Base-by-base conservation (phyloP, 1,140 invertebrate genomes). In the Dolichoris vasculosae region DNA sequence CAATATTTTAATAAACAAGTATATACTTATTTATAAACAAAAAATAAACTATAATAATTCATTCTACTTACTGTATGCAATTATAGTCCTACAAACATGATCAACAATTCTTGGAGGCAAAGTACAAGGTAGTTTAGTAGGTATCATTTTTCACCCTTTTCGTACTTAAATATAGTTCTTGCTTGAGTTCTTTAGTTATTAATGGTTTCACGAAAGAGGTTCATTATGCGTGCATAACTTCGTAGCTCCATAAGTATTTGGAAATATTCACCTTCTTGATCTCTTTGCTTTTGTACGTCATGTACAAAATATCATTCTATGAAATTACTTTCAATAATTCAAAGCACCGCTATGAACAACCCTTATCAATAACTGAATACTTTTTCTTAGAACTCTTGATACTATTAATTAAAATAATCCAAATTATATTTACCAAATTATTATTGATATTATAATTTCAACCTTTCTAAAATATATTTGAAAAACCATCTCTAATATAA, bases 201-300 rank as follows among this genome's bases (percentile, higher is more conserved):
- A 77, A 77, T 77, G 75, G 75, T 91, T 90, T 90, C 87, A 88
- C 88, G 86, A 90, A 90, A 87, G 86, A 87, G 87, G 91, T 92
- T 92, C 90, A 92, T 92, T 92, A 92, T 89, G 89, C 89, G 89
- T 90, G 87, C 88, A 89, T 89, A 91, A 91, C 90, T 92, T 88
- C 84, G 85, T 84, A 86, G 89, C 88, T 80, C 17, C 43, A 30
- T 13, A 38, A 26, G 0, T 46, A 88, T 89, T 90, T 88, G 87
- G 85, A 81, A 88, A 89, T 87, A 87, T 83, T 78, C 85, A 78
- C 82, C 86, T 46, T 83, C 83, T 86, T 87, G 87, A 84, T 87
- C 83, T n/a, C n/a, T n/a, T n/a, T n/a, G n/a, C n/a, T n/a, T n/a
- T n/a, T 86, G 67, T 85, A 88, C 87, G 88, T 88, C 87, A 81